These are phyloP conservation scores for Erythrocercus mccallii DNA, from an alignment of 2,113 vertebrate genomes.

Conservation along the genomic window DNA sequence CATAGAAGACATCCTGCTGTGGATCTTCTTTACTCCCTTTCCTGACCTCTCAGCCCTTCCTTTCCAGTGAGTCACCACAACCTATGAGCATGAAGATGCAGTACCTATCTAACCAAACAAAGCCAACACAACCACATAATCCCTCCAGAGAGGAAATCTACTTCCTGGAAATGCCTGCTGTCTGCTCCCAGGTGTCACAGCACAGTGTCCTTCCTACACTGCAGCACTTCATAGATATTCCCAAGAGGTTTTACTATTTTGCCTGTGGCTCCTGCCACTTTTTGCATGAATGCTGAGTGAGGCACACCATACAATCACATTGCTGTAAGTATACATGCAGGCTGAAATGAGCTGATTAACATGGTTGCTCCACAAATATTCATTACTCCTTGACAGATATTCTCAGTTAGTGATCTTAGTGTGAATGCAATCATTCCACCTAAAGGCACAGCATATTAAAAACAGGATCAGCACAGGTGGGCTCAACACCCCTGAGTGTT, in stretches of 20 bases:
- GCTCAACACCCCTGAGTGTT: background rate
- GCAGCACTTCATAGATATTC: background rate
- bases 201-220: accelerated
- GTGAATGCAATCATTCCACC: background rate
- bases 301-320: accelerated
- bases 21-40: background rate
- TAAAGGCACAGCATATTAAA: background rate
- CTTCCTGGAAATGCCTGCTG: background rate
- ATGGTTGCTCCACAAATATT: background rate
- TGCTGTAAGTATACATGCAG: background rate
- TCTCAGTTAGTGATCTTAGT: background rate
- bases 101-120: background rate
- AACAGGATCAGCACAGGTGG: background rate
- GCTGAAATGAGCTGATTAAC: slow-evolving; percentile 8
- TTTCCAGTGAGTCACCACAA: background rate
- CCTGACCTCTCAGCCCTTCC: background rate
- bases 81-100: background rate
- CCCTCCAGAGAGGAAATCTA: background rate
- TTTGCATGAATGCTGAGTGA: background rate
- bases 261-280: accelerated
- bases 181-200: accelerated
- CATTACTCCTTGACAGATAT: background rate
- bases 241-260: background rate
- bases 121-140: background rate
- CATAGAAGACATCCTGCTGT: background rate